Base-by-base conservation (phyloP, 2,113 vertebrate species). In the Cephalopholis sonnerati region DNA sequence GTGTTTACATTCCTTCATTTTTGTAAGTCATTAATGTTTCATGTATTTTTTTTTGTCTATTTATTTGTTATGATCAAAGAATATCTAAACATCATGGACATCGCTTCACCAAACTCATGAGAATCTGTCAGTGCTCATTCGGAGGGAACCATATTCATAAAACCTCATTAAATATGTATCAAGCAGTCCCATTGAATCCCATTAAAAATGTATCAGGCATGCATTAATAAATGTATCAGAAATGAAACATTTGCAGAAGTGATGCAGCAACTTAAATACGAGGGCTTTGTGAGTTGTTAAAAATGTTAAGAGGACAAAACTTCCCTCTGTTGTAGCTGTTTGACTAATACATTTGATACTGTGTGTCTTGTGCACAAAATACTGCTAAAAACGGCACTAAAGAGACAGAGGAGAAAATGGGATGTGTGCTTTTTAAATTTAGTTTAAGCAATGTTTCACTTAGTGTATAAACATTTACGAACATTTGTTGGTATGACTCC, bases 161-260 rank as follows among this genome's bases (percentile, higher is more conserved):
- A 88, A 79, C 3, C 66, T 78, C 79, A 87, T 93, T 67, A 84
- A 91, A 78, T 73, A 88, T 89, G 80, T 71, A 92, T 83, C 77
- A 78, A 81, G 80, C 79, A 87, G 66, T 84, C 74, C 87, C 90
- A 91, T 87, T 81, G 66, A 90, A 73, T 89, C 73, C 61, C 66
- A 90, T 92, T 79, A 90, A 92, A 90, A 92, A 89, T 91, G 76
- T 89, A 90, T 87, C 82, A 79, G 88, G 77, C 86, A 81, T 87
- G 84, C 88, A 89, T 92, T 91, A 85, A 89, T 87, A 86, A 84
- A 87, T 83, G 80, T 81, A 89, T 85, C 87, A 36, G 69, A 82
- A 83, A 84, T 84, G 66, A 86, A 89, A 85, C 77, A 87, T 90
- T 91, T 86, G 72, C 86, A 62, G 63, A 81, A 62, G 46, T 78